phyloP scores from a whole-genome alignment of 2,888 invertebrate species.

The Hemistola chrysoprasaria region DNA sequence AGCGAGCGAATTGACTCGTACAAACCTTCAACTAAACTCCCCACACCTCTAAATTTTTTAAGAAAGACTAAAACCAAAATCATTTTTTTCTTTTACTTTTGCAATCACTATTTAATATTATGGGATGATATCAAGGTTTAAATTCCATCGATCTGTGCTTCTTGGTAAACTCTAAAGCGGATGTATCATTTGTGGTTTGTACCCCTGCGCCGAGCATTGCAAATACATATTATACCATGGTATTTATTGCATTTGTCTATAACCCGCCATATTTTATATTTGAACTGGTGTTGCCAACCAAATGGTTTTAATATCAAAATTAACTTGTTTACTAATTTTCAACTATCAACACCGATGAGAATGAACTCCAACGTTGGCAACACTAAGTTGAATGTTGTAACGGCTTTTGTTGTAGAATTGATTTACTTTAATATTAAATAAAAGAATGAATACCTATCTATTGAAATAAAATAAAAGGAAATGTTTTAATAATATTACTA shows the following conservation, averaged over 20 bases:
- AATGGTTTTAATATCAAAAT: conserved; percentile 19
- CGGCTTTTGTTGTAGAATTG: conserved; percentile 67
- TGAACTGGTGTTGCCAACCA: conserved; percentile 43
- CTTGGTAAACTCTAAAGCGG: conserved; percentile 82
- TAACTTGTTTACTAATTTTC: no score
- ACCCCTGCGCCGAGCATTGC: conserved; percentile 68
- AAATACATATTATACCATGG: conserved; percentile 49
- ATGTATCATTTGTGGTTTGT: conserved; percentile 75
- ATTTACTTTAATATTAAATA: conserved; percentile 11
- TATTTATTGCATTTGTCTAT: conserved; percentile 70
- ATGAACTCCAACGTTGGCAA: conserved; percentile 35
- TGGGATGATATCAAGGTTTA: conserved; percentile 44
- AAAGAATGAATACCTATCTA: no score
- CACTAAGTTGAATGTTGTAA: conserved; percentile 59
- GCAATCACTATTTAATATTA: conserved; percentile 49
- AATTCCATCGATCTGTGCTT: conserved; percentile 71
- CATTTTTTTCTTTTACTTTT: conserved; percentile 50
- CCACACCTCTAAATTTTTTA: conserved; percentile 28
- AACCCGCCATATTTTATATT: conserved; percentile 44
- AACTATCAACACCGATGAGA: no score
- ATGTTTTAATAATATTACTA: background rate
- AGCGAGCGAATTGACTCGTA: conserved; percentile 44
- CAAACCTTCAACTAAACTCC: conserved; percentile 9
- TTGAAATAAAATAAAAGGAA: background rate
- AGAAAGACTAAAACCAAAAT: conserved; percentile 19